Evolutionary conservation across 2,113 vertebrate genomes (phyloP).

Genomic region (Peromyscus leucopus): DNA sequence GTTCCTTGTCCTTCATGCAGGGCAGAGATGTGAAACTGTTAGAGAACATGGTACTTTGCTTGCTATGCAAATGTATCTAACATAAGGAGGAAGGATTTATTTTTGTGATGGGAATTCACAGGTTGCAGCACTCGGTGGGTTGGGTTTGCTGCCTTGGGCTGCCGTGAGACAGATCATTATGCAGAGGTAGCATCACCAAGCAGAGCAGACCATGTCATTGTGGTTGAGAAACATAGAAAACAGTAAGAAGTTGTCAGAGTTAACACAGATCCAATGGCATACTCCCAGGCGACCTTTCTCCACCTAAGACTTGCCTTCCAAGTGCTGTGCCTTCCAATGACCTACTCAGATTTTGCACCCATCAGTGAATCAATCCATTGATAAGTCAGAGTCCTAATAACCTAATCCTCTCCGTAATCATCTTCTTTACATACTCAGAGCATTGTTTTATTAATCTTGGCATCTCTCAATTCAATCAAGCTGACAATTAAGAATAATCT

Average conservation of each 20-base stretch:
- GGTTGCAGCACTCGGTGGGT: accelerated
- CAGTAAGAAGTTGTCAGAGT: background rate
- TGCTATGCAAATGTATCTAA: background rate
- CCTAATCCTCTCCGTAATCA: background rate
- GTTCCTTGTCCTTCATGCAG: background rate
- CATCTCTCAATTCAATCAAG: background rate
- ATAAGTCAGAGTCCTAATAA: background rate
- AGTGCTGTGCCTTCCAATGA: no score
- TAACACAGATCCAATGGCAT: no score
- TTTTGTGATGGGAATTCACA: background rate
- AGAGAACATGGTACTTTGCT: background rate
- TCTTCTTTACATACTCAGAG: background rate
- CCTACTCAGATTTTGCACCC: background rate
- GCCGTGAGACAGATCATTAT: background rate
- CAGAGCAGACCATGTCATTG: no score
- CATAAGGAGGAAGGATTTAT: background rate
- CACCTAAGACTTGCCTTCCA: background rate
- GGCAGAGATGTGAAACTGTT: background rate
- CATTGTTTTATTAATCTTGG: background rate
- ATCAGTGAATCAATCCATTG: background rate
- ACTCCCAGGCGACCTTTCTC: background rate
- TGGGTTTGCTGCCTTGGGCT: background rate
- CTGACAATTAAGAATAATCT: background rate
- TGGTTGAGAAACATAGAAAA: background rate
- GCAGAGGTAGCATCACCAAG: background rate